Evolutionary conservation across 1,140 invertebrate genomes (phyloP).

Genomic region (Temnothorax curvispinosus): DNA sequence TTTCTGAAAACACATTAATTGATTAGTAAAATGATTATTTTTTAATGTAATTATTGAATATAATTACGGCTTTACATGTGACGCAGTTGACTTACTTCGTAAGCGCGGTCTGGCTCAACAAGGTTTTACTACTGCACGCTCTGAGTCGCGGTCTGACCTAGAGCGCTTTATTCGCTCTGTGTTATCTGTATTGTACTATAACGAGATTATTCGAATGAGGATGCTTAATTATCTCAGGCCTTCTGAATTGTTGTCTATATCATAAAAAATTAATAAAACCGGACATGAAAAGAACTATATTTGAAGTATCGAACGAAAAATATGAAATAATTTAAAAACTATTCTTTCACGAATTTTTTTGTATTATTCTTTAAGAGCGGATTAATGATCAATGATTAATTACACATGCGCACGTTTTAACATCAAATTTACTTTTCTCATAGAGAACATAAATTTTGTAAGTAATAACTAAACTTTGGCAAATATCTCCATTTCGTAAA

Average conservation of each 20-base stretch:
- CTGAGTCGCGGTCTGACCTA: not conserved
- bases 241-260: not conserved
- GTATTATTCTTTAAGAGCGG: no score
- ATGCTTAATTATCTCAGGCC: not conserved
- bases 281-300: not conserved
- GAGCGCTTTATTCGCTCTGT: slow-evolving; percentile 7
- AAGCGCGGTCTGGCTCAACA: not conserved
- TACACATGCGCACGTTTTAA: not conserved
- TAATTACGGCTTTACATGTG: not conserved
- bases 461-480: slow-evolving; percentile 29
- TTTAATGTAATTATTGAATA: not conserved
- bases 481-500: slow-evolving; percentile 23
- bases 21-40: not conserved
- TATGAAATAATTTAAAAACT: not conserved
- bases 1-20: not conserved
- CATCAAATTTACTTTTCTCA: not conserved
- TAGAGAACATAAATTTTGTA: slow-evolving; percentile 5
- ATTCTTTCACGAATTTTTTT: not conserved
- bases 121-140: not conserved
- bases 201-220: slow-evolving; percentile 1
- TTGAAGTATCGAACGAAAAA: not conserved
- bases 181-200: not conserved
- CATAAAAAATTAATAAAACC: not conserved
- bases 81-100: slow-evolving; percentile 1
- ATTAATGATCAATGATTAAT: not conserved